Conservation (phyloP, 2,113 vertebrate species). For the Motacilla alba region DNA sequence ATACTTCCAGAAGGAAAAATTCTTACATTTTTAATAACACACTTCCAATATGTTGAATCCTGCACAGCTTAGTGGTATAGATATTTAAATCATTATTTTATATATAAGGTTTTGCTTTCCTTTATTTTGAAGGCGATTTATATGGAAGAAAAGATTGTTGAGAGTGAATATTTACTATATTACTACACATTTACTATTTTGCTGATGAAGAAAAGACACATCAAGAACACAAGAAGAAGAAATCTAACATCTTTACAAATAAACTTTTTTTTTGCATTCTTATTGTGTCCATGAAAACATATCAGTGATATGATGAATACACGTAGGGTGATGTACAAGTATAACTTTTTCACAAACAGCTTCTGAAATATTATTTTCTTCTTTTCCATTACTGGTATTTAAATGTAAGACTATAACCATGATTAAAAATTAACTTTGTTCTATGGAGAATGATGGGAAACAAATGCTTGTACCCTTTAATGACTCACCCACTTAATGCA, state of each 20-base stretch:
- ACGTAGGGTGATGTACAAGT: not conserved
- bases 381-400: not conserved
- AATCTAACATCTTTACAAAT: not conserved
- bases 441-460: not conserved
- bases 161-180: not conserved
- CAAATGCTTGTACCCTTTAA: not conserved
- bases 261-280: fast-evolving
- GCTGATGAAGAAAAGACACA: not conserved
- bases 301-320: not conserved
- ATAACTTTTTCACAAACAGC: not conserved
- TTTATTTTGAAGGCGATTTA: not conserved
- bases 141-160: not conserved
- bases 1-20: not conserved
- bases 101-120: not conserved
- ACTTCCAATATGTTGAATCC: not conserved
- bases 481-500: not conserved
- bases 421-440: not conserved
- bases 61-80: not conserved
- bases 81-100: not conserved
- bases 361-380: not conserved
- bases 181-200: not conserved
- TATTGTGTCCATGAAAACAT: not conserved
- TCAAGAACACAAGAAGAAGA: not conserved
- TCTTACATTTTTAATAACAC: not conserved
- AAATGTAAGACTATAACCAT: not conserved